Evolutionary conservation across 2,888 invertebrate genomes (phyloP), one percentile per base, ranked within the genome.

Genomic region (Nemoura dubitans): DNA sequence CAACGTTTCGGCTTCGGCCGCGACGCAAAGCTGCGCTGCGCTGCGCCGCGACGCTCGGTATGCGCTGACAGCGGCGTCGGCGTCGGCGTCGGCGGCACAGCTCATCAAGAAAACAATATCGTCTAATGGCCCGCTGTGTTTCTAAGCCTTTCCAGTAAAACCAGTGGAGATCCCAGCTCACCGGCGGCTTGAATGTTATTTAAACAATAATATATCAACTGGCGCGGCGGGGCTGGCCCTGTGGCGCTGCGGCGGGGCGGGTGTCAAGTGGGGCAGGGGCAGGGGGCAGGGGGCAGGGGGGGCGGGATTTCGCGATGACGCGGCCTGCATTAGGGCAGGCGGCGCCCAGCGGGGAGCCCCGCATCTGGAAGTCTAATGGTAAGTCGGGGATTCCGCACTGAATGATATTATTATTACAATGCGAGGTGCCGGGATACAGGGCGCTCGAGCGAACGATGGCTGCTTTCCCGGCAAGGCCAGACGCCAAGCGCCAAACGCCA

Each of bases 361-460:
- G 89, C 91, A 92, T 92, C 92, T 92, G 91, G 91, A 92, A 92
- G 92, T 92, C 92, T 92, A 92, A 92, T 92, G 90, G 89, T 89
- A 89, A 88, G 88, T 88, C 88, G 88, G 87, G 88, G 88, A 88
- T 84, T 84, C 29, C 2, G 21, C 27, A 59, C 59, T 84, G 59
- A 84, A 84, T 84, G 84, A 84, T 84, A 84, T 59, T 59, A 76
- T 84, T 84, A 84, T 84, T 84, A 84, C 84, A 76, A 76, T 84
- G 76, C 81, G 59, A 1, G 1, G 2, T 21, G 59, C 6, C 14
- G 59, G 21, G 59, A 21, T 59, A 59, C 59, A 21, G 59, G 59
- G 21, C 14, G 59, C 59, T 7, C 59, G 59, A 21, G 59, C 59
- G 14, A 59, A 59, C 14, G 59, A 3, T 59, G 59, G 16, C 21